Base-by-base conservation (phyloP, 2,797 vertebrate species). In the Dendrocincla tyrannina region DNA sequence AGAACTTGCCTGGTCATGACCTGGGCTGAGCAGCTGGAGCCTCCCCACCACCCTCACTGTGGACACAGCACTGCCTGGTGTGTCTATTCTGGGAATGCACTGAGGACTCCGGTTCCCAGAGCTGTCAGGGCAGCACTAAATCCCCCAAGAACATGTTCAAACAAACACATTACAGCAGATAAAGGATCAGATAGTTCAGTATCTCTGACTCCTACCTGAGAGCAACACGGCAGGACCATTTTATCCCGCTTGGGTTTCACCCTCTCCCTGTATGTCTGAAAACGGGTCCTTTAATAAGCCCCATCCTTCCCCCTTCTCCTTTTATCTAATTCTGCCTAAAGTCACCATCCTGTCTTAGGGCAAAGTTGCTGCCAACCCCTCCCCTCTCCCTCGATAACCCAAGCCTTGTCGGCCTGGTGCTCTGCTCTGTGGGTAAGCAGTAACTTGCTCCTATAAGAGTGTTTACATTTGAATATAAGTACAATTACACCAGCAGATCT, bases 381-480 rank as follows among this genome's bases (percentile, higher is more conserved):
- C 87, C 72, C 73, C 87, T 88, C 37, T 92, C 58, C 62, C 66
- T 30, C 16, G 44, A 85, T 91, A 96, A 83, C 86, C 68, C 25
- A 25, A 69, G 73, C 47, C 3, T 79, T 78, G 66, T 46, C 85
- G 76, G 73, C 52, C 62, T 5, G 0, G 10, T 2, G n/a, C 82
- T 49, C 69, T 22, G 92, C 81, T 74, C 93, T 7, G 20, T 56
- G 90, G 2, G 74, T 72, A 37, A 97, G 95, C 96, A 94, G 97
- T 92, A 92, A 97, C 97, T 96, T 25, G 96, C 98, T 97, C 97
- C 96, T 95, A 96, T 93, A 95, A 97, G 97, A 91, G 19, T 98
- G 98, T 98, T 98, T 98, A 98, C 96, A 94, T 98, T 98, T 95
- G 94, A 97, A 97, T 97, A 97, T 97, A 95, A 98, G 97, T 95